Base-by-base conservation (phyloP, 2,113 vertebrate genomes). In the Epinephelus moara region DNA sequence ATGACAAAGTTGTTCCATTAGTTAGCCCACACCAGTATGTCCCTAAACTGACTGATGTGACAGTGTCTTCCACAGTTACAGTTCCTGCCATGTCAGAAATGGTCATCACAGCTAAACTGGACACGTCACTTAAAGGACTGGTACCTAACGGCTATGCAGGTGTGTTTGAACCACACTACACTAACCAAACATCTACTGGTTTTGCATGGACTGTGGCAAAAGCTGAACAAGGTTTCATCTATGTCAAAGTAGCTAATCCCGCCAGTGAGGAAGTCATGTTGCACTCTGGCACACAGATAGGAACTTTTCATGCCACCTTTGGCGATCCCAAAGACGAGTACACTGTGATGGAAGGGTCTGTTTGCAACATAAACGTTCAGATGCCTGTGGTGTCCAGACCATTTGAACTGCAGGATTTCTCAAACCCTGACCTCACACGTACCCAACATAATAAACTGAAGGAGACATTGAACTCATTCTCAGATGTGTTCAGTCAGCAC, bases 91-190 rank as follows among this genome's bases (percentile, higher is more conserved):
- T 76, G 74, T 64, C 61, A 19, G 74, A 66, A n/a, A 55, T 40
- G 5, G 33, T 66, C n/a, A 66, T 64, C 33, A 19, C 30, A 7
- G 61, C 30, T 21, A 64, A 21, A 45, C 21, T 64, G 2, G 21
- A 64, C 3, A 6, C 23, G 1, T 40, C 40, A 11, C 12, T 64
- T 8, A 45, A 45, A 23, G 21, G 62, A 23, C 40, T 45, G 1
- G 9, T 45, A 2, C 62, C 62, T 23, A 5, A 15, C 15, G n/a
- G 23, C 40, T 66, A 45, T 45, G n/a, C 6, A 23, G 62, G 40
- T 66, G 40, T 66, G 13, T 66, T 45, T 42, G 78, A 52, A 71
- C 56, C 78, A 63, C 33, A 71, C 30, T 70, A 71, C 14, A 37
- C 9, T 10, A 11, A 45, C 10, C 9, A 45, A 3, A 11, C 42